Evolutionary conservation across 2,797 vertebrate species (phyloP).

Genomic region (Erithacus rubecula): DNA sequence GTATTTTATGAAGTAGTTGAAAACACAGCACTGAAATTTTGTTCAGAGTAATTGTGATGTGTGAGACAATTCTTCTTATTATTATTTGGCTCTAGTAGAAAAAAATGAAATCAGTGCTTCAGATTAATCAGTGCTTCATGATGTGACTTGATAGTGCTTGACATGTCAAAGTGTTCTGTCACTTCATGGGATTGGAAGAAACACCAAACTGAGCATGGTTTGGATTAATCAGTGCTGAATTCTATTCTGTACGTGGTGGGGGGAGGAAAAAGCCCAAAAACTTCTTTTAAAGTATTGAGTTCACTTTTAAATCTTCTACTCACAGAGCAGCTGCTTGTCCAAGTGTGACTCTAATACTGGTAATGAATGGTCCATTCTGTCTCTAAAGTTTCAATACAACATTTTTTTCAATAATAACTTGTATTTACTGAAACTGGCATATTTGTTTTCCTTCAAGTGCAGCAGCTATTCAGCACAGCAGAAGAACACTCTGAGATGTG

Average conservation of each 20-base stretch:
- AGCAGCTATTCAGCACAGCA: not conserved
- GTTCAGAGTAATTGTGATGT: not conserved
- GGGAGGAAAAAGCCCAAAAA: not conserved
- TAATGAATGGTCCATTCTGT: slow-evolving; percentile 24
- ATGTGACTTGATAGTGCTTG: not conserved
- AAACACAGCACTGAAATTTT: not conserved
- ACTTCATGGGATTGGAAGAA: not conserved
- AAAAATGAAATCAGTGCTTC: not conserved
- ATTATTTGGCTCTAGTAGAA: not conserved
- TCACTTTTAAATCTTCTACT: slow-evolving; percentile 27
- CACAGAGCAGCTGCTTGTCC: slow-evolving; percentile 32
- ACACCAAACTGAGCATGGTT: not conserved
- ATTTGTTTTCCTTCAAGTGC: not conserved
- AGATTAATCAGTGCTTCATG: not conserved
- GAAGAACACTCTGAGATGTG: not conserved
- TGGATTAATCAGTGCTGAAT: not conserved
- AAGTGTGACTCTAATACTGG: slow-evolving; percentile 38
- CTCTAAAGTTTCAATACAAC: not conserved
- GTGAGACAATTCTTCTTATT: not conserved
- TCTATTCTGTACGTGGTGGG: fast-evolving
- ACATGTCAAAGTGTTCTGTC: not conserved
- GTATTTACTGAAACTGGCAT: slow-evolving; percentile 50
- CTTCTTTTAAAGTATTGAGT: slow-evolving; percentile 18
- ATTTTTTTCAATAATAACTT: slow-evolving; percentile 28
- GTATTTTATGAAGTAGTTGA: not conserved